phyloP scores from a whole-genome alignment of 2,113 vertebrate genomes.

The Gyps fulvus region DNA sequence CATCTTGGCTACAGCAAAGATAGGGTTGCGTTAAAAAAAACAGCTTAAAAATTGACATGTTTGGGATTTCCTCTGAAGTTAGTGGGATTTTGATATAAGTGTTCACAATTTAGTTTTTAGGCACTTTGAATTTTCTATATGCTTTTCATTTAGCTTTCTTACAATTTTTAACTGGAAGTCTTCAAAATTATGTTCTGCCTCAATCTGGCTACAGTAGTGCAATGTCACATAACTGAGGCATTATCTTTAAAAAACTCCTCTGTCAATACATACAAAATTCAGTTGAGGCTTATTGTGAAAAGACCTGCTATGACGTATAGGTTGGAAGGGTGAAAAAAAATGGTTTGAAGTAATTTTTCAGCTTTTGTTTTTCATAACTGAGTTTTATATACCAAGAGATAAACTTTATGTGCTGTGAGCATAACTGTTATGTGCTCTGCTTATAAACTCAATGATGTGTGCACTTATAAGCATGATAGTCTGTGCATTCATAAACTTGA shows the following conservation, averaged over 20 bases:
- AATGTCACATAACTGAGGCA: neutral
- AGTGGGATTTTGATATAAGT: neutral
- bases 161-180: neutral
- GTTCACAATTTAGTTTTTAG: neutral
- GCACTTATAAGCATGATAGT: neutral
- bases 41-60: neutral
- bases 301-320: neutral
- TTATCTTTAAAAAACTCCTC: neutral
- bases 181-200: neutral
- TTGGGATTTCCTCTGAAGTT: neutral
- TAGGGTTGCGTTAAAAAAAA: neutral
- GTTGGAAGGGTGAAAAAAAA: neutral
- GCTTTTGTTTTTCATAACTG: neutral
- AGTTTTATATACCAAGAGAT: neutral
- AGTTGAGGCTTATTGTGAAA: neutral
- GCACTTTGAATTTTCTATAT: neutral
- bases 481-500: neutral
- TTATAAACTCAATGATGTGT: neutral
- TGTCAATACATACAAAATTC: neutral
- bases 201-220: neutral
- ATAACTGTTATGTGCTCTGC: neutral
- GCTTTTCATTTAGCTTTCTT: neutral
- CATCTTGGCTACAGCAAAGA: neutral
- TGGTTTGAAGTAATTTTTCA: neutral
- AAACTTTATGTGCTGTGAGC: neutral